Conservation (phyloP, 2,888 invertebrate genomes). For the Metalampra italica region DNA sequence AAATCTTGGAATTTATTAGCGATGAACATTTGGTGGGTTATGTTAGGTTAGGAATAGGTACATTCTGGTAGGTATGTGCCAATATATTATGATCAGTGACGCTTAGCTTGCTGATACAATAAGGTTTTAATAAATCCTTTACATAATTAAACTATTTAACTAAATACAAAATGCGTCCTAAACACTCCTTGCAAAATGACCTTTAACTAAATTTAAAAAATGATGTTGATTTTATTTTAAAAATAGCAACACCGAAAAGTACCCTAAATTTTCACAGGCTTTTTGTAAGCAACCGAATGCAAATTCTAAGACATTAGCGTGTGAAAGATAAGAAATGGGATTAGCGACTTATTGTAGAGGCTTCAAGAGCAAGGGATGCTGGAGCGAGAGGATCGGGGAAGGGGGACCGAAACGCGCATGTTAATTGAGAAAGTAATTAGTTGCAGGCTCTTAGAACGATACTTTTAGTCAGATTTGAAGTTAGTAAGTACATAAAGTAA, state of each 20-base stretch:
- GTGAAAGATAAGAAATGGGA: conserved; percentile 70
- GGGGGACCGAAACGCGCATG: conserved; percentile 32
- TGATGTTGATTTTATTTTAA: no score
- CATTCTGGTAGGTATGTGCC: no score
- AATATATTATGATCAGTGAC: no score
- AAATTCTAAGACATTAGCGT: conserved; percentile 71
- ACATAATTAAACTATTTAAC: no score
- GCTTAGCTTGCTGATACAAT: no score
- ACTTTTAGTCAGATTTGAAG: not conserved
- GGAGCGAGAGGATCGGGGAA: conserved; percentile 7
- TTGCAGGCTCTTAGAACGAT: conserved; percentile 25
- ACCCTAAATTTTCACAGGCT: conserved; percentile 32
- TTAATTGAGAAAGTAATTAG: conserved; percentile 55
- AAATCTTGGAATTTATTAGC: no score
- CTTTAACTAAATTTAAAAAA: not conserved
- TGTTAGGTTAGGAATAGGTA: no score
- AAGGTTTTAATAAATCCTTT: no score
- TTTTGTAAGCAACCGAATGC: conserved; percentile 58
- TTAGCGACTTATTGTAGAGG: conserved; percentile 50
- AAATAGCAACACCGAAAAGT: conserved; percentile 18
- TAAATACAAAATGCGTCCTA: no score
- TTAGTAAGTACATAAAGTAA: not conserved
- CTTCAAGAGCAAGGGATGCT: conserved; percentile 12
- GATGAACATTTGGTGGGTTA: not conserved
- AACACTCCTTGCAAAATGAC: no score